Percentiles rank a stretch among this genome's conserved stretches.
Conservation (phyloP, 2,797 vertebrate genomes). For the Onychomys arenicola region DNA sequence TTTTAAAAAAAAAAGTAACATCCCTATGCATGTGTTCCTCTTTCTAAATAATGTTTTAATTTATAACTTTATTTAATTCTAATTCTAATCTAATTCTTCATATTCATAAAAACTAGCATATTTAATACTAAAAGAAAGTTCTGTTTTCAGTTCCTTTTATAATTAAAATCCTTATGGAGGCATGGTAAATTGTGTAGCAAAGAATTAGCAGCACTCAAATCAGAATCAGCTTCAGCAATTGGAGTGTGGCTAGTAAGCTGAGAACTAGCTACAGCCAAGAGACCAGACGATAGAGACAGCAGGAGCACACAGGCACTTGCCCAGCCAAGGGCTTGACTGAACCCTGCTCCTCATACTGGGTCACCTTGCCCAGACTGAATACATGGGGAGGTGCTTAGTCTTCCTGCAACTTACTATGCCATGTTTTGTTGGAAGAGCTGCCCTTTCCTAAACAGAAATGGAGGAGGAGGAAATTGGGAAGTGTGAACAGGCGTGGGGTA, state of each 20-base stretch:
- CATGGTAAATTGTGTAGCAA: not conserved
- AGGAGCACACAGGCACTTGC: not conserved
- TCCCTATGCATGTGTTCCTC: conserved; percentile 21
- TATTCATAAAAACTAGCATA: conserved; percentile 13
- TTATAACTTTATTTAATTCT: conserved; percentile 8
- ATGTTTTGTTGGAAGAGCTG: not conserved
- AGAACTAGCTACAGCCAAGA: not conserved
- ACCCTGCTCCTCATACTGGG: not conserved
- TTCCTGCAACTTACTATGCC: not conserved
- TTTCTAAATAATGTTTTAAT: conserved; percentile 35
- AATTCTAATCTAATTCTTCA: conserved; percentile 38
- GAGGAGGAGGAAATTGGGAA: not conserved
- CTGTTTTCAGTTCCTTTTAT: not conserved
- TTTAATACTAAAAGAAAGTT: conserved; percentile 1
- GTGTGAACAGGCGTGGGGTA: not conserved
- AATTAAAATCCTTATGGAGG: not conserved
- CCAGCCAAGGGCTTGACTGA: not conserved
- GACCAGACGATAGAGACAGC: not conserved
- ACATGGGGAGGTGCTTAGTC: not conserved
- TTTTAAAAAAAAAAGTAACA: not conserved
- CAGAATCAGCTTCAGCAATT: not conserved
- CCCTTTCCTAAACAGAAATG: not conserved
- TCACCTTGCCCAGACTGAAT: not conserved
- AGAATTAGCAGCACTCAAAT: not conserved
- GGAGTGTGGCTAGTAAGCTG: not conserved